phyloP scores from a whole-genome alignment of 2,888 invertebrate genomes.

The Elmis aenea region DNA sequence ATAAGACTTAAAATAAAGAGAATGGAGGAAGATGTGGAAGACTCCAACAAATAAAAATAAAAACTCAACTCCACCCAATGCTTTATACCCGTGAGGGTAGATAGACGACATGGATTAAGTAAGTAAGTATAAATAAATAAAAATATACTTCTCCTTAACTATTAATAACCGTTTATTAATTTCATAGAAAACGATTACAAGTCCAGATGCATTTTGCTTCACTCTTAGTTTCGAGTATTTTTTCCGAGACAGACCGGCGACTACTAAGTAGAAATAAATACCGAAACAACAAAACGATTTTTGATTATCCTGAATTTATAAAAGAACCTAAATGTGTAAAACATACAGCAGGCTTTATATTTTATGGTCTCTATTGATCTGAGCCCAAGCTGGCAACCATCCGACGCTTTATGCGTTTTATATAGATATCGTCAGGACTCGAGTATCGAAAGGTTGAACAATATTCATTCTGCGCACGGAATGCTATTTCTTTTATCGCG shows the following conservation, averaged over 20 bases:
- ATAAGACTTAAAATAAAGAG: no score
- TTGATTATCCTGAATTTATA: conserved; percentile 18
- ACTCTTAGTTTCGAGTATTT: no score
- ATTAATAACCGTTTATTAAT: no score
- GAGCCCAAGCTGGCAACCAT: conserved; percentile 24
- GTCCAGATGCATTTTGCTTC: no score
- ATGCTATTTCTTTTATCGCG: conserved; percentile 32
- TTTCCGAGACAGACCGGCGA: background rate
- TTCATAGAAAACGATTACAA: no score
- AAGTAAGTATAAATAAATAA: no score
- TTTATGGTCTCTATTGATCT: conserved; percentile 26
- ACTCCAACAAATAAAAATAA: no score
- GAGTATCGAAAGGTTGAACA: conserved; percentile 29
- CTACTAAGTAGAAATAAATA: conserved; percentile 8
- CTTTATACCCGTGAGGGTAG: no score
- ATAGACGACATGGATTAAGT: no score
- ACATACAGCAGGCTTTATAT: conserved; percentile 24
- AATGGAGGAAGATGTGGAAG: no score
- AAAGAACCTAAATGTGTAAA: conserved; percentile 24
- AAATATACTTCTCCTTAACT: no score
- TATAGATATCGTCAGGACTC: conserved; percentile 30
- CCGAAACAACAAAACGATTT: conserved; percentile 15
- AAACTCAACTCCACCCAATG: no score
- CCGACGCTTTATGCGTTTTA: conserved; percentile 31
- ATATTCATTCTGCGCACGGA: conserved; percentile 33